Conservation (phyloP, 2,113 vertebrate species). For the Barnardius zonarius region DNA sequence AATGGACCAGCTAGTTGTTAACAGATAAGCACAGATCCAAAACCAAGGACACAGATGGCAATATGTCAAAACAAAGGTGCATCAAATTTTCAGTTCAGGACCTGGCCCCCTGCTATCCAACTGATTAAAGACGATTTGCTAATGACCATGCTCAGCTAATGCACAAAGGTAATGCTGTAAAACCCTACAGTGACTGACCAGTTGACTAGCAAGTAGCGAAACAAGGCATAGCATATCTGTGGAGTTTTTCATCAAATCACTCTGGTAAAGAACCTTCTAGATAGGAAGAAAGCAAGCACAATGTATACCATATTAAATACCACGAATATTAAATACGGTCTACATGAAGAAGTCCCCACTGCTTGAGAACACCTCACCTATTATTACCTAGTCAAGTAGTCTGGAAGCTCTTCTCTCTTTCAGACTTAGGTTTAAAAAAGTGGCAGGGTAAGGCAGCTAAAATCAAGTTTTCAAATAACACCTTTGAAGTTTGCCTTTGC, state of each 20-base stretch:
- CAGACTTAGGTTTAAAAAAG: not conserved
- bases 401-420: not conserved
- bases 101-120: accelerated
- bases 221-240: not conserved
- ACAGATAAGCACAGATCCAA: not conserved
- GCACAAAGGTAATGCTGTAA: not conserved
- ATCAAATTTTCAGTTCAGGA: not conserved
- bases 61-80: not conserved
- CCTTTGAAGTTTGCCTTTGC: not conserved
- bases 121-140: not conserved
- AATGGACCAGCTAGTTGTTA: not conserved
- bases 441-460: not conserved
- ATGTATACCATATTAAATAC: not conserved
- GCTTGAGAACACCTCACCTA: not conserved
- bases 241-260: not conserved
- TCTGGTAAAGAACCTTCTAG: not conserved
- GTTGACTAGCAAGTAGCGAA: not conserved
- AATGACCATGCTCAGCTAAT: not conserved
- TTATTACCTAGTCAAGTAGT: not conserved
- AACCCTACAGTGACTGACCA: not conserved
- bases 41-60: not conserved
- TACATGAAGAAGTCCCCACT: not conserved
- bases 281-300: not conserved
- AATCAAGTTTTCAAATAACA: not conserved
- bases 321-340: not conserved